A percentile compares a stretch with the other conserved stretches of the same genome.
phyloP scores from a whole-genome alignment of 2,888 invertebrate genomes.

The Parascotia fuliginaria region DNA sequence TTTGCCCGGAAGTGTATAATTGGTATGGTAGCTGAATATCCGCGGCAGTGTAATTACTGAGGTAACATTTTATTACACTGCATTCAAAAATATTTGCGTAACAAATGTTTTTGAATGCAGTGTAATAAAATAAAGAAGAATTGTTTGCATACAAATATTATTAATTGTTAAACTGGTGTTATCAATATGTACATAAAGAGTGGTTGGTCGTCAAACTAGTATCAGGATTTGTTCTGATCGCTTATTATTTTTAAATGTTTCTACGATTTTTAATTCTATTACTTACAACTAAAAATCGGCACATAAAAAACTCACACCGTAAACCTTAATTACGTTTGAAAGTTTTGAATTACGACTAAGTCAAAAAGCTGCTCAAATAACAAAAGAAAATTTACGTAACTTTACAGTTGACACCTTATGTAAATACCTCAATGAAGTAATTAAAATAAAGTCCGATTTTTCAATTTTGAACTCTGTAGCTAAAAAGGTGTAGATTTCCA shows the following conservation, averaged over 20 bases:
- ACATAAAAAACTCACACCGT: not conserved
- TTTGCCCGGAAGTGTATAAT: constrained; percentile 55
- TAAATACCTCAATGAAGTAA: not conserved
- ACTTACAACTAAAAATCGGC: not conserved
- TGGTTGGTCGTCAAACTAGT: no score
- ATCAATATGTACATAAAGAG: no score
- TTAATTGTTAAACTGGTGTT: no score
- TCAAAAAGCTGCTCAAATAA: not conserved
- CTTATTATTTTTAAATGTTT: no score
- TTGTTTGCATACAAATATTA: no score
- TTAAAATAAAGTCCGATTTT: no score
- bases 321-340: not conserved
- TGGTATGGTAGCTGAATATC: constrained; percentile 34
- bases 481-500: no score
- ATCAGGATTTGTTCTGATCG: no score
- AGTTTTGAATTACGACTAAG: not conserved
- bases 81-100: no score
- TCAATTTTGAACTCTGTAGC: no score
- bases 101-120: no score
- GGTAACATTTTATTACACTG: not conserved
- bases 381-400: not conserved
- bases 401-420: not conserved
- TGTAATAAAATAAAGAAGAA: no score
- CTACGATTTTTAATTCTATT: not conserved
- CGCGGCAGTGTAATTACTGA: constrained; percentile 19